These are phyloP conservation scores for Porites rus DNA, from an alignment of 92 coral and sea anemone genomes.

Conservation along the genomic window DNA sequence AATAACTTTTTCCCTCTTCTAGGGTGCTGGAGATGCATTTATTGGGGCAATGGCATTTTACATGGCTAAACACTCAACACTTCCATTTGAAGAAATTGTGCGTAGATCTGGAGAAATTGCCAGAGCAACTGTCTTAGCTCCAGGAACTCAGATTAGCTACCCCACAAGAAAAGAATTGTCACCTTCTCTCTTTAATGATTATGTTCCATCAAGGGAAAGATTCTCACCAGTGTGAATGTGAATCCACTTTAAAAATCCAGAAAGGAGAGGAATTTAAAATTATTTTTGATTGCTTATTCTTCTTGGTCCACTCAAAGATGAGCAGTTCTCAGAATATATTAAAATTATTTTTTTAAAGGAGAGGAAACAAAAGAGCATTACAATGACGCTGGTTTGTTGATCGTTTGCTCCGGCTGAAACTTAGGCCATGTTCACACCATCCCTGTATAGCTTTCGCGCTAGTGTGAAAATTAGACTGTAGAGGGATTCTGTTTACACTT, in stretches of 20 bases:
- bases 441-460: too few species aligned
- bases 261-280: not conserved
- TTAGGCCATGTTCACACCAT: too few species aligned
- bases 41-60: slow-evolving; percentile 97
- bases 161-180: slow-evolving; percentile 80
- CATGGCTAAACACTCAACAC: slow-evolving; percentile 89
- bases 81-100: slow-evolving; percentile 95
- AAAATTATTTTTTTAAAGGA: too few species aligned
- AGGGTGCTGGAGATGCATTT: slow-evolving; percentile 99
- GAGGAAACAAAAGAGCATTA: too few species aligned
- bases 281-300: not conserved
- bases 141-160: slow-evolving; percentile 97
- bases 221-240: not conserved
- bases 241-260: too few species aligned
- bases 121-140: slow-evolving; percentile 81
- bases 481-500: too few species aligned
- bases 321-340: not conserved
- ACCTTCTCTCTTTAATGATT: slow-evolving; percentile 79
- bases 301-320: not conserved
- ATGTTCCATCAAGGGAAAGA: slow-evolving; percentile 30
- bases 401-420: too few species aligned
- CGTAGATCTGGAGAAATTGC: slow-evolving; percentile 95
- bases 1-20: not conserved
- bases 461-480: too few species aligned
- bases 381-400: too few species aligned